A percentile compares a stretch with the other conserved stretches of the same genome.
phyloP scores from a whole-genome alignment of 2,888 invertebrate species.

The Caenorhabditis uteleia region DNA sequence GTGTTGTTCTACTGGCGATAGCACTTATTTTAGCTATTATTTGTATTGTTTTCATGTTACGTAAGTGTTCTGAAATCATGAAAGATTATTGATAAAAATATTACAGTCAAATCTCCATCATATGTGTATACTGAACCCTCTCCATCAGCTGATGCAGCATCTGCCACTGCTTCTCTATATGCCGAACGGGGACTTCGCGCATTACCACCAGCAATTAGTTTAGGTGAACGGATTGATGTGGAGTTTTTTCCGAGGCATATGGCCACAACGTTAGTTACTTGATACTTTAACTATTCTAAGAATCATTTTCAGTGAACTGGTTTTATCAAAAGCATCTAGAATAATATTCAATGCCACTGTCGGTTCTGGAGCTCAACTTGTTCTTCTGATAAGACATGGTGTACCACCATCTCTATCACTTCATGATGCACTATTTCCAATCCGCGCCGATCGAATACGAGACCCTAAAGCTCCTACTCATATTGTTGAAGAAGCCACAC shows the following conservation, averaged over 20 bases:
- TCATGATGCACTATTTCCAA: constrained; percentile 81
- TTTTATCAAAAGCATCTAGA: constrained; percentile 31
- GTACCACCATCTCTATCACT: constrained; percentile 89
- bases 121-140: constrained; percentile 49
- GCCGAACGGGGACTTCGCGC: constrained; percentile 43
- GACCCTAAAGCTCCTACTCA: constrained; percentile 11
- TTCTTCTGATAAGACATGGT: constrained; percentile 87
- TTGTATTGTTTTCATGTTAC: constrained; percentile 42
- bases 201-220: constrained; percentile 48
- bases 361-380: constrained; percentile 74
- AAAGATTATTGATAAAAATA: neutral
- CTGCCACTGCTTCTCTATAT: constrained; percentile 23
- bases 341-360: constrained; percentile 58
- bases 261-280: constrained; percentile 47
- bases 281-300: neutral
- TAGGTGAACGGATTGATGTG: constrained; percentile 55
- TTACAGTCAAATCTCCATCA: constrained; percentile 50
- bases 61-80: constrained; percentile 31
- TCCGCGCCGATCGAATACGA: constrained; percentile 49
- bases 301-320: constrained; percentile 42
- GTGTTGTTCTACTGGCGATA: constrained; percentile 22
- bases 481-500: constrained; percentile 23
- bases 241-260: constrained; percentile 54
- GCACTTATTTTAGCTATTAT: constrained; percentile 40
- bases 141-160: constrained; percentile 26